Base-by-base conservation (phyloP, 2,113 vertebrate genomes). In the Ophthalmolycus amberensis region DNA sequence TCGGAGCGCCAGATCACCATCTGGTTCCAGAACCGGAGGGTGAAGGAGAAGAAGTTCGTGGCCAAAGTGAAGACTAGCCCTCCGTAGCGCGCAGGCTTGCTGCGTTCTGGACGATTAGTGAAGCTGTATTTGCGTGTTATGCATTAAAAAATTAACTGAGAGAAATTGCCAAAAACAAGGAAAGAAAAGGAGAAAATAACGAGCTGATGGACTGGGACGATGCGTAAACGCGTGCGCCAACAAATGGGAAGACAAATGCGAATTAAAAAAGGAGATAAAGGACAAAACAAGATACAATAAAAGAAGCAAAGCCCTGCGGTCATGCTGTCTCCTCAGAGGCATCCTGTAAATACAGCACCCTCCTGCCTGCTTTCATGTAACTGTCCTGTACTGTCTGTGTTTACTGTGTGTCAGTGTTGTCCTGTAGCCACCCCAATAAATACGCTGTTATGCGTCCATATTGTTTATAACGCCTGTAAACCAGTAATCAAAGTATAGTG, bases 1-100 rank as follows among this genome's bases (percentile, higher is more conserved):
- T 97, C 96, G 0, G 98, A 99, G 92, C 94, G 97, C 32, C 98
- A 99, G 89, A 97, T 99, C 89, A 99, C 98, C 87, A 99, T 99
- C 90, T 99, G 98, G 98, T 99, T 99, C 95, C 98, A 99, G 86
- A 99, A 99, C 92, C 90, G 98, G 82, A 81, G 97, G 69, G 97
- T 99, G 56, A 99, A 99, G 79, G 98, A 99, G 93, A 99, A 99
- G 91, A 99, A 99, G 90, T 96, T 97, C 72, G 95, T 97, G 18
- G 95, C 97, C 90, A 98, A 99, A 95, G 95, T 97, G 78, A 99
- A 99, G 91, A 94, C 22, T 92, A 85, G 74, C 85, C 93, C 94
- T 68, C 95, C 93, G 0, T 97, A 96, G 64, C 68, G 10, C 7
- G 50, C 56, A 8, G 12, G 44, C 8, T 60, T 68, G 1, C 50